Evolutionary conservation across 2,888 invertebrate genomes (phyloP).

Genomic region (Calameuta idolon): DNA sequence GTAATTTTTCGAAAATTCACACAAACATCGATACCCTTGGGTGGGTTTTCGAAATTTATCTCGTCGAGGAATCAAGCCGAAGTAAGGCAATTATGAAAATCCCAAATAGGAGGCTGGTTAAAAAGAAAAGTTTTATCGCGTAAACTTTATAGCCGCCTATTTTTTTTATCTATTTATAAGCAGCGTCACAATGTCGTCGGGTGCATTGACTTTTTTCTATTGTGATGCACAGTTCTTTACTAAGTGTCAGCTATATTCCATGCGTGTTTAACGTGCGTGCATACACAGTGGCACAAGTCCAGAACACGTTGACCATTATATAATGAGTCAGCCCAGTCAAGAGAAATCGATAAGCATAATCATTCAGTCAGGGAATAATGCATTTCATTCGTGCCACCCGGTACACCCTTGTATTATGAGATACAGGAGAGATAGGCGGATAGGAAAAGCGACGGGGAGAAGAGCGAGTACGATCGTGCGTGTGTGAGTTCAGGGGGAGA

Average conservation of each 20-base stretch:
- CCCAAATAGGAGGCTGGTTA: neutral
- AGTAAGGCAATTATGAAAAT: neutral
- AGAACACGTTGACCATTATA: neutral
- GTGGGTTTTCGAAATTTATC: neutral
- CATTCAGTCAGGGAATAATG: neutral
- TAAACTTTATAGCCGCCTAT: conserved; percentile 8
- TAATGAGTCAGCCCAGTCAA: neutral
- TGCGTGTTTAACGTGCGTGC: neutral
- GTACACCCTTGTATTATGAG: conserved; percentile 4
- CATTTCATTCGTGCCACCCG: conserved; percentile 7
- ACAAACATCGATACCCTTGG: neutral
- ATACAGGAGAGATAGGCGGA: conserved; percentile 8
- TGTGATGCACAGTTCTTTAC: neutral
- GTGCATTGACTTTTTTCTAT: neutral
- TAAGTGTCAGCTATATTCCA: neutral
- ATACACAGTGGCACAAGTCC: neutral
- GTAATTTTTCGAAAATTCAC: neutral
- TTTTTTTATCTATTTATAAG: conserved; percentile 23
- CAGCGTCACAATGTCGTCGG: neutral
- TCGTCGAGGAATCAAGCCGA: neutral
- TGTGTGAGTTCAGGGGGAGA: neutral
- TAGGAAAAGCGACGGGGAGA: conserved; percentile 6
- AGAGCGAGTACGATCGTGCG: neutral
- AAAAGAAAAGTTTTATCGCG: conserved; percentile 19
- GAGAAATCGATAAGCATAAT: neutral